Conservation (phyloP, 2,797 vertebrate species). For the Alcedo atthis region DNA sequence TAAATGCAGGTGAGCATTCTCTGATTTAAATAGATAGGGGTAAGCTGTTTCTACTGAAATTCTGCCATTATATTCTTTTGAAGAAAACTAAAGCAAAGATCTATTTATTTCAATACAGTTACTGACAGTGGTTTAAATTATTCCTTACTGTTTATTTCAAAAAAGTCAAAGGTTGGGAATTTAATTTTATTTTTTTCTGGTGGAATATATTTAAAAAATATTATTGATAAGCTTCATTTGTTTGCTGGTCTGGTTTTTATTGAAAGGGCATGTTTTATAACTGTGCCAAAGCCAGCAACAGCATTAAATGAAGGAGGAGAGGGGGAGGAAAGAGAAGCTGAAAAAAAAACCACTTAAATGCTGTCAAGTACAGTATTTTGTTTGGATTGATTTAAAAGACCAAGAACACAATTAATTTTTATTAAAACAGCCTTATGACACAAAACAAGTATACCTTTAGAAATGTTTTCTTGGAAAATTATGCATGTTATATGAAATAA, state of each 20-base stretch:
- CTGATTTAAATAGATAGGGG: conserved; percentile 18
- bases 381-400: conserved; percentile 39
- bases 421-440: conserved; percentile 47
- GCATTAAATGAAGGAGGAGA: background rate
- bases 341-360: background rate
- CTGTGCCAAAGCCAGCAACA: conserved; percentile 18
- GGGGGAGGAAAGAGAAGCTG: conserved; percentile 4
- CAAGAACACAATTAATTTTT: conserved; percentile 41
- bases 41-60: conserved; percentile 49
- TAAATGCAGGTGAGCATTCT: background rate
- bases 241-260: conserved; percentile 59
- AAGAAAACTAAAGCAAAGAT: conserved; percentile 30
- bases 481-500: conserved; percentile 50
- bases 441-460: conserved; percentile 49
- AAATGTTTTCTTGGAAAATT: conserved; percentile 59
- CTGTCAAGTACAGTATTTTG: conserved; percentile 41
- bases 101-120: background rate
- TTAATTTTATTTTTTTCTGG: conserved; percentile 40
- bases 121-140: conserved; percentile 44
- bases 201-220: conserved; percentile 49
- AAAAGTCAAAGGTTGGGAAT: conserved; percentile 43
- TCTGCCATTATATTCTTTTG: background rate
- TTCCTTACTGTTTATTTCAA: conserved; percentile 61
- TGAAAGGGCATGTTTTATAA: conserved; percentile 57
- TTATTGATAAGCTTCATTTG: conserved; percentile 55